Evolutionary conservation across 2,888 invertebrate species (phyloP).

Genomic region (Torymus tubicola): DNA sequence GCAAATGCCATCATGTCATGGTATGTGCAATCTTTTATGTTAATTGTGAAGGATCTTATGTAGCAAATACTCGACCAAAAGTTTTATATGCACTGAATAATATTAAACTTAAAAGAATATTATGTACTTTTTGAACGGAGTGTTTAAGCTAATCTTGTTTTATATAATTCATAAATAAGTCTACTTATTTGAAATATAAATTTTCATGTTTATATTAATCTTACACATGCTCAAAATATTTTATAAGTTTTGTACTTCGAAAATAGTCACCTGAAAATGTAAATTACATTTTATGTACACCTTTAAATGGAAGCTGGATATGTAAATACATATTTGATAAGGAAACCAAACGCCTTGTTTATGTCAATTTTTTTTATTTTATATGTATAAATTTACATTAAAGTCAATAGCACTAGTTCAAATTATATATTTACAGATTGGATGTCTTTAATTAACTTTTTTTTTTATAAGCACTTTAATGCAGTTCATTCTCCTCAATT

Average conservation of each 20-base stretch:
- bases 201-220: no score
- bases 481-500: no score
- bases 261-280: neutral
- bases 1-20: conserved; percentile 41
- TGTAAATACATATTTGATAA: conserved; percentile 23
- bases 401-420: conserved; percentile 23
- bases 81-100: neutral
- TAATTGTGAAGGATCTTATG: neutral
- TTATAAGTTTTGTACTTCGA: neutral
- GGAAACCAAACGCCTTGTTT: neutral
- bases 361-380: conserved; percentile 48
- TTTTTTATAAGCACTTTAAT: no score
- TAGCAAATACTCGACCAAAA: no score
- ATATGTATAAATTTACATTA: conserved; percentile 48
- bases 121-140: neutral
- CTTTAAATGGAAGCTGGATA: neutral
- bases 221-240: no score
- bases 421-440: conserved; percentile 53
- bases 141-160: neutral
- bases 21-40: conserved; percentile 44
- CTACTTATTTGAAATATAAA: no score
- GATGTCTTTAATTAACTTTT: conserved; percentile 25
- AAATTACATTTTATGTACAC: no score
- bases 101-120: neutral
- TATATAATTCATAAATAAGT: no score